Evolutionary conservation across 2,113 vertebrate genomes (phyloP), one percentile per base, ranked within the genome.

Genomic region (Ranitomeya variabilis): DNA sequence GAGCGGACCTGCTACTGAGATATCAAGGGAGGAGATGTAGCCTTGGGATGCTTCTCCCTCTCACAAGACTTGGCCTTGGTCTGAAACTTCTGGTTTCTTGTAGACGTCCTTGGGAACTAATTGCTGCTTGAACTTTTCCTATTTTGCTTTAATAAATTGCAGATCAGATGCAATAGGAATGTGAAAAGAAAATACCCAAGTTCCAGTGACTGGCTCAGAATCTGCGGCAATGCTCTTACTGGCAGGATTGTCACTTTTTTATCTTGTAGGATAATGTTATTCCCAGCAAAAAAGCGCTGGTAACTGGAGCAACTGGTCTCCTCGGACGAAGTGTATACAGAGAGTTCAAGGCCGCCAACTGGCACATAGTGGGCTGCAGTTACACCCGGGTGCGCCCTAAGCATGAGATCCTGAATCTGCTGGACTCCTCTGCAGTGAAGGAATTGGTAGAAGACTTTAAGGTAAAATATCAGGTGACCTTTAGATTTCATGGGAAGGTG

Each of bases 291-390:
- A 94, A 94, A 78, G 96, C 95, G 80, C 91, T 99, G 89, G 93
- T 99, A 88, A 99, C 98, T 0, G 98, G 98, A 21, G 98, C 97
- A 15, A 98, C 97, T 0, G 98, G 98, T 14, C 96, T 99, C 18
- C 96, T 99, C 13, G 98, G 98, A 59, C 96, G 98, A 90, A 96
- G 97, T 0, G 95, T 99, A 13, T 96, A 95, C 90, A 97, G 93
- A 91, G 97, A 99, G 92, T 99, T 99, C 91, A 94, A 94, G 89
- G 95, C 92, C 69, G 95, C 94, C 26, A 95, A 92, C 67, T 99
- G 98, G 97, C 93, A 93, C 23, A 90, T 96, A 0, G 86, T 96
- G 71, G 98, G 98, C 57, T 96, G 95, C 2, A 97, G 97, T 0
- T 97, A 96, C 89, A 94, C 94, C 80, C 95, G 98, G 87, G 97